Conservation (phyloP, 1,140 invertebrate species). For the Drosophila navojoa region DNA sequence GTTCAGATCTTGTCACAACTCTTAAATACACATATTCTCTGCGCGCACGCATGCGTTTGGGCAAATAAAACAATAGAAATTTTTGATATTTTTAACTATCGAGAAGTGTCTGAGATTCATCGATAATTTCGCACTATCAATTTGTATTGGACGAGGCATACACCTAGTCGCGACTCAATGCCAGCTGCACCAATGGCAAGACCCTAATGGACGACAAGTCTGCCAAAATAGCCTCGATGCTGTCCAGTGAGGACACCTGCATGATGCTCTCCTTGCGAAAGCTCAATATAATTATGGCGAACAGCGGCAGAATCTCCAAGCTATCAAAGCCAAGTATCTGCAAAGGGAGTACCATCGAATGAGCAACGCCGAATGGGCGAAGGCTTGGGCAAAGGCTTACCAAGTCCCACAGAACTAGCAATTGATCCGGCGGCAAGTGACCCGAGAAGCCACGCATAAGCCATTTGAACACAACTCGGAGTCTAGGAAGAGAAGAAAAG, state of each 20-base stretch:
- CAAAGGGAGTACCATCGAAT: not conserved
- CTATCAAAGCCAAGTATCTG: conserved; percentile 94
- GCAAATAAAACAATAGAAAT: not conserved
- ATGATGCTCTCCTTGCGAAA: conserved; percentile 96
- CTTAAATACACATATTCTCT: not conserved
- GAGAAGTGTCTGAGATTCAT: too few relatives aligned
- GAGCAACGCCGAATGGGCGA: not conserved
- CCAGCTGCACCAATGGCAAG: conserved; percentile 91
- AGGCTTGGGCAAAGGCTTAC: conserved; percentile 29
- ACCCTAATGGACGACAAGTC: conserved; percentile 95
- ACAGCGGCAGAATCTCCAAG: conserved; percentile 93
- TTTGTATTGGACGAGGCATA: conserved; percentile 26
- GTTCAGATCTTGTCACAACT: not conserved
- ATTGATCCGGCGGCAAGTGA: conserved; percentile 95
- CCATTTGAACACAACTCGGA: conserved; percentile 96
- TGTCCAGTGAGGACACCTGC: conserved; percentile 92
- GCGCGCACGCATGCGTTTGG: too few relatives aligned
- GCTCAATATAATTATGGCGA: conserved; percentile 95
- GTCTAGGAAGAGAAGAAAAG: conserved; percentile 19
- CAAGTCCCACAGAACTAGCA: conserved; percentile 96
- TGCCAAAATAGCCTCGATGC: conserved; percentile 94
- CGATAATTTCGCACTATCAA: conserved; percentile 39
- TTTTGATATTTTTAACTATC: not conserved
- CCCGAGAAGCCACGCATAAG: conserved; percentile 97
- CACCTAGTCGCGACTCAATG: conserved; percentile 84